Base-by-base conservation (phyloP, 2,113 vertebrate genomes). In the Aythya baeri region DNA sequence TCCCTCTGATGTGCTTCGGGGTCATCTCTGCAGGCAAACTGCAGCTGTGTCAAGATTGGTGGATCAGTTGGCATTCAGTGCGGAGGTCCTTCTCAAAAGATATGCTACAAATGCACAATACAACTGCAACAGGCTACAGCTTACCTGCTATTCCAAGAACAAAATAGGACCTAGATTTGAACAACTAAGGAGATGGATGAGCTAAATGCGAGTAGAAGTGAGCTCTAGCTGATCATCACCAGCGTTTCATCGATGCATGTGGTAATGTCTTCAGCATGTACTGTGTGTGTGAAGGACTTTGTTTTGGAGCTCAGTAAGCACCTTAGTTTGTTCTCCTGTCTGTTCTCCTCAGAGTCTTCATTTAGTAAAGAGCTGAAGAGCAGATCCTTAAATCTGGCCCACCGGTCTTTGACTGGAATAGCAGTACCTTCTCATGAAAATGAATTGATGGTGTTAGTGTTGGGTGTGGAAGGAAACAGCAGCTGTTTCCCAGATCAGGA, bases 71-170 rank as follows among this genome's bases (percentile, higher is more conserved):
- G 27, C 76, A 55, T 76, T 59, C 13, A 41, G 31, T 59, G 17
- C 50, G 18, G 66, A 79, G n/a, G 21, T 63, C 31, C 91, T 70
- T 77, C 59, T 17, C 11, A 23, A 55, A 54, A 88, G 52, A 32
- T 11, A 2, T 25, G 3, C 16, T 62, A 15, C 13, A 41, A 0
- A 25, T 76, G 1, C 17, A 4, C 18, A n/a, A 4, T 38, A 34
- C 34, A 44, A 21, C 21, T 63, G 2, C 9, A 14, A 13, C 61
- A 20, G 27, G 23, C 79, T 87, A n/a, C 16, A n/a, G 0, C 44
- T 89, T 20, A 78, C 36, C 46, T 15, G 6, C 61, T 87, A 0
- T 78, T 79, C 26, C 21, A 38, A 44, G 77, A 82, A 27, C 16
- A 12, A 6, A 11, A 16, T 12, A 31, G 70, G 50, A 46, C 12